Evolutionary conservation across 2,113 vertebrate genomes (phyloP), one percentile per base, ranked within the genome.

Genomic region (Sterna hirundo): DNA sequence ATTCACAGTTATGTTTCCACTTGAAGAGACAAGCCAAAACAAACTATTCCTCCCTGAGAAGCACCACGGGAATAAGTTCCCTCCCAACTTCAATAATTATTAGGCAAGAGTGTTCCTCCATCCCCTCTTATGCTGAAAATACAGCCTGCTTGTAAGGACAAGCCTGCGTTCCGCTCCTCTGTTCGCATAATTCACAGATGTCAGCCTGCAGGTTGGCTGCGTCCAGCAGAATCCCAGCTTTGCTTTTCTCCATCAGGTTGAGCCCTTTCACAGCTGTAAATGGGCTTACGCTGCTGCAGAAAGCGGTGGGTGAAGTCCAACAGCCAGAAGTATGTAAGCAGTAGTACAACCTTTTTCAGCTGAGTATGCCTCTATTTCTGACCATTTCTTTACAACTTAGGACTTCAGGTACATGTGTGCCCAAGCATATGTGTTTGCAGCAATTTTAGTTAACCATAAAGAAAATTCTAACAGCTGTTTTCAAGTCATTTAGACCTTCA

Each of bases 1-100:
- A 98, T 98, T 98, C 97, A 97, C 97, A 98, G 97, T 98, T 98
- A 96, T 84, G 93, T 98, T 98, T 98, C 98, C 98, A 98, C 98
- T 98, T 98, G 97, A 98, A 97, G 88, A 98, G 83, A 92, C 97
- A 98, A 98, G 90, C 94, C 97, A 98, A 98, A 98, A 97, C 95
- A 98, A 98, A 98, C 89, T 89, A 75, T 71, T 92, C 90, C 82
- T 97, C 88, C 84, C 83, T 91, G 70, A 96, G 96, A 97, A 90
- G 80, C 91, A 92, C 93, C 94, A 94, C 26, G 92, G 97, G 97
- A 98, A 96, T 96, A 92, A 94, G 38, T 88, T 87, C 77, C 77
- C 93, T 97, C 94, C 91, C 96, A 98, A 75, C 92, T 97, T 97
- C 93, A 97, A 91, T 95, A 98, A 98, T 97, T 95, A 97, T 97